phyloP scores from a whole-genome alignment of 2,113 vertebrate genomes.

The Odocoileus hemionus region DNA sequence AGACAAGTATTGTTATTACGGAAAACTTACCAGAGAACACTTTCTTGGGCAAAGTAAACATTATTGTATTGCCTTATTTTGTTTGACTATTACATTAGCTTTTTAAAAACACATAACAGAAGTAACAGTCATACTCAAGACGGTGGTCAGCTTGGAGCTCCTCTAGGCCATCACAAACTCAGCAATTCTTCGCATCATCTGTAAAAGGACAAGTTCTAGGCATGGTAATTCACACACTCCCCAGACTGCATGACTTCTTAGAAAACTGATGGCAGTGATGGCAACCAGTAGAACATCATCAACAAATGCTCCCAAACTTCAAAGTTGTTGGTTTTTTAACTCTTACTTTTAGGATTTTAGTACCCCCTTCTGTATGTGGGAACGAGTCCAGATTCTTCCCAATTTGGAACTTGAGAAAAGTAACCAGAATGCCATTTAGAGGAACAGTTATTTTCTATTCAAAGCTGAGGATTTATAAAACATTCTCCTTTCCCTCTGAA shows the following conservation, averaged over 20 bases:
- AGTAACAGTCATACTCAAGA: not conserved
- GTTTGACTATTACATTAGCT: not conserved
- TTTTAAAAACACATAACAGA: not conserved
- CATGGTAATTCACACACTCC: not conserved
- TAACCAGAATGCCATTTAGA: constrained; percentile 5
- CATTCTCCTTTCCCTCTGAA: not conserved
- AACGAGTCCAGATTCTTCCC: constrained; percentile 21
- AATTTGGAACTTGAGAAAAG: constrained; percentile 28
- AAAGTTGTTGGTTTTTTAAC: not conserved
- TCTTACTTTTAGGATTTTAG: not conserved
- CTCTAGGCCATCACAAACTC: not conserved
- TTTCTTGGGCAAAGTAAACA: not conserved
- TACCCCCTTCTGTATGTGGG: not conserved
- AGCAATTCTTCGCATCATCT: not conserved
- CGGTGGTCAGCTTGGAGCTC: not conserved
- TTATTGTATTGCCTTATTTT: not conserved
- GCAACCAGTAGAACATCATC: not conserved
- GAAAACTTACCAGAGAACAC: not conserved
- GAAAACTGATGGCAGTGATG: not conserved
- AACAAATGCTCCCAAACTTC: not conserved
- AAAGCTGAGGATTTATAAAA: constrained; percentile 14
- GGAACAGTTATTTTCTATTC: not conserved
- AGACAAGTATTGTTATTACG: not conserved
- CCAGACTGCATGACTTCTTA: not conserved
- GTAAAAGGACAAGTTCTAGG: not conserved